Evolutionary conservation across 2,888 invertebrate genomes (phyloP).

Genomic region (Helobdella robusta): DNA sequence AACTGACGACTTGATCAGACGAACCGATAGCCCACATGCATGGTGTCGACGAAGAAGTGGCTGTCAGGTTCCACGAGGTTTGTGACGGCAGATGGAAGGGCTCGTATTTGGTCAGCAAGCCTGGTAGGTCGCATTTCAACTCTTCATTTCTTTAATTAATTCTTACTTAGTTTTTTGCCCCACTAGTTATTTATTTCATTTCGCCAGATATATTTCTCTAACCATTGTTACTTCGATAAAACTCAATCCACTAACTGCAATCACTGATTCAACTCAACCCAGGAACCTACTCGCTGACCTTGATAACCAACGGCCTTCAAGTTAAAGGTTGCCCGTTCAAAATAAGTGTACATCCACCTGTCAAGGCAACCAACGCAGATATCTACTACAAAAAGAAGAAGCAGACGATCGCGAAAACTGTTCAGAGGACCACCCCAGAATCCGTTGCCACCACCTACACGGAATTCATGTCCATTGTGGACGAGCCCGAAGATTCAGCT

Average conservation of each 20-base stretch:
- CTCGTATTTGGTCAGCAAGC: conserved; percentile 1
- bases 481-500: not conserved
- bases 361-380: too few relatives aligned
- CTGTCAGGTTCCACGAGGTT: not conserved
- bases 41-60: not conserved
- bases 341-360: not conserved
- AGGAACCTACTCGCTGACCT: not conserved
- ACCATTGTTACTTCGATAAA: not conserved
- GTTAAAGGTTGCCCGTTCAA: conserved; percentile 5
- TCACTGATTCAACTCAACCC: not conserved
- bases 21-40: not conserved
- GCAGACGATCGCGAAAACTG: too few relatives aligned
- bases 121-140: not conserved
- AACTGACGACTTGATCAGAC: too few relatives aligned
- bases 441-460: too few relatives aligned
- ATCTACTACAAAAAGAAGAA: too few relatives aligned
- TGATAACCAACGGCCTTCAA: not conserved
- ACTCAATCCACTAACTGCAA: not conserved
- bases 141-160: not conserved
- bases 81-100: not conserved
- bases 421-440: too few relatives aligned
- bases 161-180: not conserved
- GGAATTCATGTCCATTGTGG: not conserved
- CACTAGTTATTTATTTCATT: not conserved
- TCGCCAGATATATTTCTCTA: not conserved